A percentile compares a stretch with the other conserved stretches of the same genome.
Conservation (phyloP, 2,113 vertebrate genomes). For the Xiphophorus maculatus region DNA sequence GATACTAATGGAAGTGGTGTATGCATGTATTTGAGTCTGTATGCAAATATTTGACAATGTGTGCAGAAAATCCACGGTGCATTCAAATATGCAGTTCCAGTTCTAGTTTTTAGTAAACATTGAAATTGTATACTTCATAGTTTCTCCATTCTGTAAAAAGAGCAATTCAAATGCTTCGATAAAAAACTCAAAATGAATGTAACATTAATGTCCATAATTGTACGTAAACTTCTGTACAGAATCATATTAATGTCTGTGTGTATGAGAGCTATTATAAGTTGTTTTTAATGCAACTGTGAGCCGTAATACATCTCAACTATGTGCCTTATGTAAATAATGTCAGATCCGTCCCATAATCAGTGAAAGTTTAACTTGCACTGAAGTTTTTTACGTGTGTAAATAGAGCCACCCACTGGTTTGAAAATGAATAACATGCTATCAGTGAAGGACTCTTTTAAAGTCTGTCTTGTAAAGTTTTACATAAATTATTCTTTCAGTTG, state of each 20-base stretch:
- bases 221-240: background rate
- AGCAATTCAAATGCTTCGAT: background rate
- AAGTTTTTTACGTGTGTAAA: conserved; percentile 21
- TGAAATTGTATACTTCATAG: background rate
- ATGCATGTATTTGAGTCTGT: background rate
- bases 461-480: conserved; percentile 13
- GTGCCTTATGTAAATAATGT: conserved; percentile 57
- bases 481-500: conserved; percentile 43
- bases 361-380: background rate
- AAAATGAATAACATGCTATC: conserved; percentile 6
- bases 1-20: background rate
- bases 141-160: background rate
- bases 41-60: background rate
- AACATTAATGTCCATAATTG: background rate
- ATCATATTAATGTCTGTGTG: conserved; percentile 5
- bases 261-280: background rate
- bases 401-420: conserved; percentile 45
- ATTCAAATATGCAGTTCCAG: background rate
- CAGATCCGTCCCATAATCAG: background rate
- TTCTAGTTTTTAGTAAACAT: background rate
- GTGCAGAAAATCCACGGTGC: background rate
- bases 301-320: conserved; percentile 10
- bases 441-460: conserved; percentile 49
- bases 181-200: background rate
- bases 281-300: conserved; percentile 1